phyloP scores from a whole-genome alignment of 2,113 vertebrate genomes.

The Mus spicilegus region DNA sequence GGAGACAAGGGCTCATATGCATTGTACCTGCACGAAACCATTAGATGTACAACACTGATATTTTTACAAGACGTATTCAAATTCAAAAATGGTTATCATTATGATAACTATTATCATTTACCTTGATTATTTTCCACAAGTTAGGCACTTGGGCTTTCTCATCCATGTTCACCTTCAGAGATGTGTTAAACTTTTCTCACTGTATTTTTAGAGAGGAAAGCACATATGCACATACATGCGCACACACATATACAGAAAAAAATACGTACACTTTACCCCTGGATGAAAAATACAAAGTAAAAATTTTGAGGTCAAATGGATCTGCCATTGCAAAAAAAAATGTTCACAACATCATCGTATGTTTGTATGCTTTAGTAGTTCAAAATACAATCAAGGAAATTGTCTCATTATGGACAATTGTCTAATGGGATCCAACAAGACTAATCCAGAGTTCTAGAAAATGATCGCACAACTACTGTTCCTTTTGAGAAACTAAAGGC shows the following conservation, averaged over 20 bases:
- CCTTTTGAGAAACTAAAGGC: background rate
- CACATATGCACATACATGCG: background rate
- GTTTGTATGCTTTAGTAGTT: background rate
- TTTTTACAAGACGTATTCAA: background rate
- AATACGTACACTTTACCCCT: background rate
- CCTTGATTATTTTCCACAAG: background rate
- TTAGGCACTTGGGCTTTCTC: background rate
- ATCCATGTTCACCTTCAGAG: background rate
- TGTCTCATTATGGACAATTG: background rate
- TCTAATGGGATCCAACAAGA: background rate
- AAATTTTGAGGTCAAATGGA: background rate
- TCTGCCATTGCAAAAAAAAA: background rate
- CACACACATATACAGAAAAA: too few species aligned
- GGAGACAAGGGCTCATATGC: background rate
- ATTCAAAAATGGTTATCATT: background rate
- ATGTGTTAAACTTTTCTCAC: background rate
- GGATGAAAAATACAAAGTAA: background rate
- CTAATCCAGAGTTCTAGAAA: background rate
- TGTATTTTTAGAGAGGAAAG: background rate
- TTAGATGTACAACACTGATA: background rate
- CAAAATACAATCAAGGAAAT: background rate
- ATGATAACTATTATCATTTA: background rate
- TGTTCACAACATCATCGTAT: background rate
- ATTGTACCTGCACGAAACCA: background rate
- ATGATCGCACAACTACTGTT: background rate